Percentiles rank a stretch among this genome's conserved stretches.
Conservation (phyloP, 1,140 invertebrate genomes). For the Pogonognathellus flavescens region DNA sequence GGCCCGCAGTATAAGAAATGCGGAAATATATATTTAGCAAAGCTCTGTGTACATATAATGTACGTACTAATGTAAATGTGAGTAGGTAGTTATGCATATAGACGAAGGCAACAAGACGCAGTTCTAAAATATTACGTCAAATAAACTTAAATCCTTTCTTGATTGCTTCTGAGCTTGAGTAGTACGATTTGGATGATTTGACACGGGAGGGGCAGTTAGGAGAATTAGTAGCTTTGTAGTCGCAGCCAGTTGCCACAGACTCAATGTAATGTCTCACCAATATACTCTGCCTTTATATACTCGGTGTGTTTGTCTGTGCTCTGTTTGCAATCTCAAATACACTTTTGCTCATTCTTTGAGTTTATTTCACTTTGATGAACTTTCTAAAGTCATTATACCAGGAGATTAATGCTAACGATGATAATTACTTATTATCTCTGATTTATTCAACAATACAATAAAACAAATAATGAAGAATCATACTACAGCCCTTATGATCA, state of each 20-base stretch:
- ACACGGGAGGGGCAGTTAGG: constrained; percentile 1
- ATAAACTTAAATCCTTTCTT: constrained; percentile 49
- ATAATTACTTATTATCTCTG: too few species aligned
- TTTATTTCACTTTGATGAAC: constrained; percentile 10
- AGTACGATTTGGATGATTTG: constrained; percentile 29
- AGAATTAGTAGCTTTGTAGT: not conserved
- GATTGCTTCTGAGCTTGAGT: constrained; percentile 21
- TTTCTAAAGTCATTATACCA: not conserved
- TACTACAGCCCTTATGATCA: too few species aligned
- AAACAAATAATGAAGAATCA: too few species aligned
- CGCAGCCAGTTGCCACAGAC: not conserved
- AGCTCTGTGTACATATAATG: not conserved
- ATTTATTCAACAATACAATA: too few species aligned
- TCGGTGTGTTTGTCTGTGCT: not conserved
- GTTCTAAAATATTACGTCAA: constrained; percentile 35
- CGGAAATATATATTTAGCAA: not conserved
- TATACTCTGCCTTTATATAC: not conserved
- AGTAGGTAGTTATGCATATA: not conserved
- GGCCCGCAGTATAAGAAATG: too few species aligned
- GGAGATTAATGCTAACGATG: too few species aligned
- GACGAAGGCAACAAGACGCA: not conserved
- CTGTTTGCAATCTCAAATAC: not conserved
- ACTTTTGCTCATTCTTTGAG: constrained; percentile 8
- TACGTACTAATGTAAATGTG: not conserved
- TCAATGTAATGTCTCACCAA: not conserved